These are phyloP conservation scores for Coreoperca whiteheadi DNA, from an alignment of 2,113 vertebrate species.

Conservation along the genomic window DNA sequence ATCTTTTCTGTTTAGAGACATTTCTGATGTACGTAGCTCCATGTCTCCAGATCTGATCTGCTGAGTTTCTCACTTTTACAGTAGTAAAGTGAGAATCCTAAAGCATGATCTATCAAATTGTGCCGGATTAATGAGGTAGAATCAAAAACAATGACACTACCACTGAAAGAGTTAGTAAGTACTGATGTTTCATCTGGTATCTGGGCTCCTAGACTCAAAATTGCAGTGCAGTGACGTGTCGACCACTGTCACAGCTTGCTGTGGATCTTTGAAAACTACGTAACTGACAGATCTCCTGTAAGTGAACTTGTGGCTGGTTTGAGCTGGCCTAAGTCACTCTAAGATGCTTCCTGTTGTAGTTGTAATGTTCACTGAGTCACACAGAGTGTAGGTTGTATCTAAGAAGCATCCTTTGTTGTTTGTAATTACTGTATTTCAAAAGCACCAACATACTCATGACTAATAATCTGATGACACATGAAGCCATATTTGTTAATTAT, in stretches of 20 bases:
- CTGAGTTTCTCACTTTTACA: neutral
- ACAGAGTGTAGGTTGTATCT: neutral
- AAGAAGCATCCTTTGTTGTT: constrained; percentile 3
- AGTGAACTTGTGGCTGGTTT: neutral
- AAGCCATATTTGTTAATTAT: neutral
- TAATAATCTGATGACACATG: neutral
- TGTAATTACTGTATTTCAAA: constrained; percentile 14
- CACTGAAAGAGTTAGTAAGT: neutral
- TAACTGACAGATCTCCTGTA: neutral
- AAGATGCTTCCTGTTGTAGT: neutral
- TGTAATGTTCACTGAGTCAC: constrained; percentile 9
- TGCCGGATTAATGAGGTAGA: too few species aligned
- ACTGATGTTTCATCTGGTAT: constrained; percentile 1
- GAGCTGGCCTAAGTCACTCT: neutral
- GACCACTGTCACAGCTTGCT: neutral
- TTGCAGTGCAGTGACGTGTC: neutral
- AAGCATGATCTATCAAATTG: neutral
- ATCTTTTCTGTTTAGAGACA: neutral
- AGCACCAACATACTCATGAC: neutral
- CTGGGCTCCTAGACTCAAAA: neutral
- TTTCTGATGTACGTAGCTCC: neutral
- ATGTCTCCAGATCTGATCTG: neutral
- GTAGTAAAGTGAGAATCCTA: neutral
- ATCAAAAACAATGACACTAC: neutral
- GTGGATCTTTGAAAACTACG: neutral